These are phyloP conservation scores for Lasaia peninsularis DNA, from an alignment of 1,140 invertebrate species.

Conservation along the genomic window DNA sequence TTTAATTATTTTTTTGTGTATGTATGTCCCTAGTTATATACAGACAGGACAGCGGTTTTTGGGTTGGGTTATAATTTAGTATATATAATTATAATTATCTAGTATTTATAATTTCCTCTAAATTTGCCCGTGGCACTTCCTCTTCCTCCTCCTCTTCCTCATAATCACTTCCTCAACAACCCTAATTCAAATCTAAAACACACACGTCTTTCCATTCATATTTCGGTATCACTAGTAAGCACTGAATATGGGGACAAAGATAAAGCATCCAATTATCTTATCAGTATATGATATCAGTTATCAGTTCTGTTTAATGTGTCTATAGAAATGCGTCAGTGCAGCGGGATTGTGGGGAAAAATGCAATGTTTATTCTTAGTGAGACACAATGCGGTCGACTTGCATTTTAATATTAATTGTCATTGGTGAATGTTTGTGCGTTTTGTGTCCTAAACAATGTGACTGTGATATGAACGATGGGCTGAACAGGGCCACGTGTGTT, in stretches of 20 bases:
- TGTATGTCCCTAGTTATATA: too few species aligned
- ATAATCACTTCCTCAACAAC: too few species aligned
- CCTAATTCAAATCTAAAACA: too few species aligned
- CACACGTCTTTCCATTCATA: too few species aligned
- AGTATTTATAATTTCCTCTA: too few species aligned
- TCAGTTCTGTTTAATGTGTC: conserved; percentile 44
- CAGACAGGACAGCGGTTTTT: too few species aligned
- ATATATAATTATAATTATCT: too few species aligned
- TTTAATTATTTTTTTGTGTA: too few species aligned
- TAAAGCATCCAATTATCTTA: conserved; percentile 1
- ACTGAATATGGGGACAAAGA: background rate
- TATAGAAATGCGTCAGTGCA: conserved; percentile 36
- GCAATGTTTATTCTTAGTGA: conserved; percentile 23
- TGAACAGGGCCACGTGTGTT: conserved; percentile 70
- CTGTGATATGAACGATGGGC: conserved; percentile 70
- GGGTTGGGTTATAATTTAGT: too few species aligned
- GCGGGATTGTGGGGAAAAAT: conserved; percentile 23
- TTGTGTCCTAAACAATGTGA: conserved; percentile 75
- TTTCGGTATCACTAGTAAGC: background rate
- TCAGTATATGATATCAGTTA: conserved; percentile 30
- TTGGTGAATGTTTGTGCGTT: conserved; percentile 26
- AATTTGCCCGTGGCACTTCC: too few species aligned
- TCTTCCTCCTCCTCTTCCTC: too few species aligned
- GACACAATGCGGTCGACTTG: conserved; percentile 35
- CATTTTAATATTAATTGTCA: conserved; percentile 34